Evolutionary conservation across 2,113 vertebrate genomes (phyloP).

Genomic region (Heliornis fulica): DNA sequence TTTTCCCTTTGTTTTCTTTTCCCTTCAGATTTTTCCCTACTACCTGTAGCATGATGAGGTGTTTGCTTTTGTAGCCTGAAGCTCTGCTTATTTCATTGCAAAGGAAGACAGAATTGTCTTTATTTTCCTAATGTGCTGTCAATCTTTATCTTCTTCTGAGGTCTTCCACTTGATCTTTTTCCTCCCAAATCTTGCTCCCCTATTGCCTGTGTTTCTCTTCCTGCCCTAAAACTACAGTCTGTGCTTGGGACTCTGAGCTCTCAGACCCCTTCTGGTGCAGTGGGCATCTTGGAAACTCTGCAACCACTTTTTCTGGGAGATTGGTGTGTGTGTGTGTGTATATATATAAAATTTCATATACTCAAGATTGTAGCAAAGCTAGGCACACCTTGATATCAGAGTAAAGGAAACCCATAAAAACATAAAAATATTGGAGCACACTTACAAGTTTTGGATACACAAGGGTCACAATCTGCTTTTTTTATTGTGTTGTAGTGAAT

Average conservation of each 20-base stretch:
- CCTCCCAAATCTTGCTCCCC: neutral
- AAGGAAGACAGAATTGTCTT: neutral
- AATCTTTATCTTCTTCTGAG: neutral
- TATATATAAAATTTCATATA: neutral
- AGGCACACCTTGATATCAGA: neutral
- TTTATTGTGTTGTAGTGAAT: neutral
- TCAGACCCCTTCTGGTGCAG: neutral
- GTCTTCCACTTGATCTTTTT: neutral
- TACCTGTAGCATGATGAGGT: neutral
- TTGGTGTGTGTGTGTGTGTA: neutral
- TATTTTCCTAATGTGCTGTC: neutral
- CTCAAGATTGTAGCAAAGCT: neutral
- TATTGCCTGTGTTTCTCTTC: neutral
- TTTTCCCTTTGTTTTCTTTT: neutral
- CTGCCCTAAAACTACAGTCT: neutral
- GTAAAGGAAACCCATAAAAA: neutral
- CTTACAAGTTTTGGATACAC: neutral
- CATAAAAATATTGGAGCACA: neutral
- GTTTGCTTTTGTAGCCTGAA: neutral
- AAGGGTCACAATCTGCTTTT: neutral
- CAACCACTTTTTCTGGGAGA: neutral
- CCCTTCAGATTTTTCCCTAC: neutral
- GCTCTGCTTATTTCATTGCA: neutral
- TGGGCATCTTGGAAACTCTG: neutral
- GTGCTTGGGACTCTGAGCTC: neutral